A percentile compares a stretch with the other conserved stretches of the same genome.
phyloP scores from a whole-genome alignment of 2,113 vertebrate species.

The Petaurus breviceps region DNA sequence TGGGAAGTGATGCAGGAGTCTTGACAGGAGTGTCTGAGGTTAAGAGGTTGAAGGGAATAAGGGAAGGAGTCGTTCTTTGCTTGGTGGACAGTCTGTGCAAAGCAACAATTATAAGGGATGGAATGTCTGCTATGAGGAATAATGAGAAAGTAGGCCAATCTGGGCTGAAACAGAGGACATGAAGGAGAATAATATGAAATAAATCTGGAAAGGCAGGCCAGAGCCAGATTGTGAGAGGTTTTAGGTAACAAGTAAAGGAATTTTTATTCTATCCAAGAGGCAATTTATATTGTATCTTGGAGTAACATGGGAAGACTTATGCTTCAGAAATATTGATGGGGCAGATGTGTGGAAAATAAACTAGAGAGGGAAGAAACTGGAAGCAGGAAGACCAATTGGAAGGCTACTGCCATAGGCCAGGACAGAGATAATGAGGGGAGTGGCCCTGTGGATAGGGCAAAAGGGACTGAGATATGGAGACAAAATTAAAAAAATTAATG shows the following conservation, averaged over 20 bases:
- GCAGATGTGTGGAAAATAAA: background rate
- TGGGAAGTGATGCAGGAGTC: background rate
- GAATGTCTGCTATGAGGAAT: background rate
- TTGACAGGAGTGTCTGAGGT: background rate
- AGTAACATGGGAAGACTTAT: background rate
- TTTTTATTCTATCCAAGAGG: background rate
- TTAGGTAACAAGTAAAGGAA: background rate
- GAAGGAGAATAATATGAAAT: background rate
- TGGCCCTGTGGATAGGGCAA: background rate
- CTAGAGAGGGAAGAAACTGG: background rate
- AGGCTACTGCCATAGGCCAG: background rate
- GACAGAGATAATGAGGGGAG: background rate
- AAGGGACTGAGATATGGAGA: background rate
- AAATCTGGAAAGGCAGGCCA: background rate
- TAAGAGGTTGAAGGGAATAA: background rate
- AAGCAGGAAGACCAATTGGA: background rate
- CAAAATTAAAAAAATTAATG: background rate
- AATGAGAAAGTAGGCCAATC: background rate
- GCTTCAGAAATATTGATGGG: background rate
- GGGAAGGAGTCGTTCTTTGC: background rate
- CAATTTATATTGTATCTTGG: background rate
- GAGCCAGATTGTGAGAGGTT: background rate
- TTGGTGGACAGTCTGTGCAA: background rate
- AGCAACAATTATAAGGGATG: background rate
- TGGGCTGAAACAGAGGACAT: background rate